These are phyloP conservation scores for Oryctes rhinoceros DNA, from an alignment of 1,140 invertebrate species.

Conservation along the genomic window DNA sequence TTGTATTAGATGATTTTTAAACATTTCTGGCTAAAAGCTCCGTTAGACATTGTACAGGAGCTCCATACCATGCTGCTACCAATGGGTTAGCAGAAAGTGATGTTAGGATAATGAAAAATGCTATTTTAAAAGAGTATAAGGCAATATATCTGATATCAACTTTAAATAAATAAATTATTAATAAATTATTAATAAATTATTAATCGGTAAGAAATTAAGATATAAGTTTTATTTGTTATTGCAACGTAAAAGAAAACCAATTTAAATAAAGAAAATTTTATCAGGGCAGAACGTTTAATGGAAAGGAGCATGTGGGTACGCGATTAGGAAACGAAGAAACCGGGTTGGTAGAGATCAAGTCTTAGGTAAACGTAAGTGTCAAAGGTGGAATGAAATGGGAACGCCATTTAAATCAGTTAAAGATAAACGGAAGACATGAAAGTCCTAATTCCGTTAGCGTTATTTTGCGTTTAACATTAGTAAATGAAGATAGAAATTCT, in stretches of 20 bases:
- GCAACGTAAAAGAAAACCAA: neutral
- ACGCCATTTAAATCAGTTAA: too few species aligned
- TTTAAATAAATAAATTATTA: neutral
- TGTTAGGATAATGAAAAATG: slow-evolving; percentile 57
- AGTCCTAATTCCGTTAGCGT: too few species aligned
- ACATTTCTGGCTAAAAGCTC: slow-evolving; percentile 53
- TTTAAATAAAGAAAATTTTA: neutral
- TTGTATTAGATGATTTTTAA: slow-evolving; percentile 53
- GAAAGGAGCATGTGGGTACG: too few species aligned
- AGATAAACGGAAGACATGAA: too few species aligned
- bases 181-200: neutral
- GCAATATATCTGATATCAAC: neutral
- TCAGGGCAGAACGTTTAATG: neutral
- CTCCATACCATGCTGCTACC: slow-evolving; percentile 57
- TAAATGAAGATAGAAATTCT: too few species aligned
- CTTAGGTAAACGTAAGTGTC: too few species aligned
- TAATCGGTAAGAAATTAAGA: slow-evolving; percentile 15
- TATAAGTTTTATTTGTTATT: slow-evolving; percentile 20
- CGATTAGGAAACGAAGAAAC: too few species aligned
- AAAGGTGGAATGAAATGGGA: too few species aligned
- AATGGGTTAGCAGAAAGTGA: slow-evolving; percentile 60
- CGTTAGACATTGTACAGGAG: slow-evolving; percentile 54
- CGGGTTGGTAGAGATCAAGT: neutral
- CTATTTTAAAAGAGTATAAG: slow-evolving; percentile 1
- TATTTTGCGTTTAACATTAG: too few species aligned